Evolutionary conservation across 2,888 invertebrate genomes (phyloP).

Genomic region (Drosophila maculinotata): DNA sequence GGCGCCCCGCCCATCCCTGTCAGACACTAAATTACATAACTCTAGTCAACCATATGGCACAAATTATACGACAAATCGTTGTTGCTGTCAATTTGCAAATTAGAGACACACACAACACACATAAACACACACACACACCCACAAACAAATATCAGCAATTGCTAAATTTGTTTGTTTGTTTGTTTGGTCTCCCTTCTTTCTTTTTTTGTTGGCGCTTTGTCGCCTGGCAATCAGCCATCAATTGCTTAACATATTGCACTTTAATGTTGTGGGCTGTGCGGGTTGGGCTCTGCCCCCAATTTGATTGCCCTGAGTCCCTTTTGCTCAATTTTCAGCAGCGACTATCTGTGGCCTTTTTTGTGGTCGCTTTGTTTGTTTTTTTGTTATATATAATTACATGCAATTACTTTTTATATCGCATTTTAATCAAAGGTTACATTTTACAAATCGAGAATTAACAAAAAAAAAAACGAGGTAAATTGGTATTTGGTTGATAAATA

Average conservation of each 20-base stretch:
- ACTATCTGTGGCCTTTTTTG: slow-evolving; percentile 21
- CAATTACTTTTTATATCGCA: slow-evolving; percentile 13
- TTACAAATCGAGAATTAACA: background rate
- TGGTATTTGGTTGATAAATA: slow-evolving; percentile 1
- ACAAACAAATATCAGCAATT: slow-evolving; percentile 17
- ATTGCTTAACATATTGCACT: slow-evolving; percentile 65
- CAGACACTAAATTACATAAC: slow-evolving; percentile 55
- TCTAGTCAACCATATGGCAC: slow-evolving; percentile 57
- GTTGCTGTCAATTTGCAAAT: slow-evolving; percentile 63
- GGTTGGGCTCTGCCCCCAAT: background rate
- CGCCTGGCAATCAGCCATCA: slow-evolving; percentile 65
- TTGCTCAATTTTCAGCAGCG: slow-evolving; percentile 19
- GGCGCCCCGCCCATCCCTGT: slow-evolving; percentile 24
- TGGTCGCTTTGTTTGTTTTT: slow-evolving; percentile 18
- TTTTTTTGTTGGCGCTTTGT: slow-evolving; percentile 26
- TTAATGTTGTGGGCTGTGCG: slow-evolving; percentile 18
- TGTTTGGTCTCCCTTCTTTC: slow-evolving; percentile 6
- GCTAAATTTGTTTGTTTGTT: slow-evolving; percentile 46
- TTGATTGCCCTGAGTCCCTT: slow-evolving; percentile 41
- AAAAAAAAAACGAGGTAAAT: background rate
- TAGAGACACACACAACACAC: slow-evolving; percentile 28
- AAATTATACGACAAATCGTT: slow-evolving; percentile 56
- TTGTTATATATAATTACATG: slow-evolving; percentile 18
- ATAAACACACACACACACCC: background rate
- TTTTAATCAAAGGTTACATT: slow-evolving; percentile 36